Evolutionary conservation across 2,113 vertebrate genomes (phyloP), one percentile per base, ranked within the genome.

Genomic region (Saguinus imperator): DNA sequence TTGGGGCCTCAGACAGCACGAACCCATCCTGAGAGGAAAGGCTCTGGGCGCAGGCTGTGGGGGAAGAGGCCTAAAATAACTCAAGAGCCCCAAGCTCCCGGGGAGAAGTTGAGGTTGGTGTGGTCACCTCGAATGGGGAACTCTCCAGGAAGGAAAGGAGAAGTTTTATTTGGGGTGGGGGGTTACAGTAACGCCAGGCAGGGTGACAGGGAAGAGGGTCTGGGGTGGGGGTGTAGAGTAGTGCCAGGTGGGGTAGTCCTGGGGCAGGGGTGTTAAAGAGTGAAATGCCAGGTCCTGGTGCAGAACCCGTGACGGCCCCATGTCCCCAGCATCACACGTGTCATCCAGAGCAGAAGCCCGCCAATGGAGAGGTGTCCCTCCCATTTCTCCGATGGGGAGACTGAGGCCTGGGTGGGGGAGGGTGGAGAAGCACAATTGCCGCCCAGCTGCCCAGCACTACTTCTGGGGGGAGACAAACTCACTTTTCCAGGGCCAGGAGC

Each of bases 21-120:
- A 13, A 5, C 12, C 29, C 43, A 13, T 35, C 83, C 45, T 1
- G 25, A 45, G 45, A 57, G 76, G 68, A 27, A 25, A 68, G 52
- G 72, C 10, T 17, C 13, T 10, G 83, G 45, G 83, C 0, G 5
- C 21, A 1, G 52, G 57, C 57, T 16, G 0, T 0, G 13, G 52
- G 43, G 43, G 61, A 84, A 85, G 52, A 43, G 48, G 11, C 94
- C 90, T 25, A 75, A 96, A 95, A 97, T 96, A 95, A 37, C 92
- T 87, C 3, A 4, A 89, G 94, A 90, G 66, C 66, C 87, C 45
- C 95, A 96, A 96, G 96, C 91, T 91, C 72, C 50, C 1, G 0
- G 83, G 94, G 94, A 94, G 97, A 97, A 97, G 97, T 87, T 75
- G 95, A 90, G 94, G 95, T 48, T 1, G 1, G 12, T 83, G 92